These are phyloP conservation scores for Phaetusa simplex DNA, from an alignment of 2,113 vertebrate genomes.

Conservation along the genomic window DNA sequence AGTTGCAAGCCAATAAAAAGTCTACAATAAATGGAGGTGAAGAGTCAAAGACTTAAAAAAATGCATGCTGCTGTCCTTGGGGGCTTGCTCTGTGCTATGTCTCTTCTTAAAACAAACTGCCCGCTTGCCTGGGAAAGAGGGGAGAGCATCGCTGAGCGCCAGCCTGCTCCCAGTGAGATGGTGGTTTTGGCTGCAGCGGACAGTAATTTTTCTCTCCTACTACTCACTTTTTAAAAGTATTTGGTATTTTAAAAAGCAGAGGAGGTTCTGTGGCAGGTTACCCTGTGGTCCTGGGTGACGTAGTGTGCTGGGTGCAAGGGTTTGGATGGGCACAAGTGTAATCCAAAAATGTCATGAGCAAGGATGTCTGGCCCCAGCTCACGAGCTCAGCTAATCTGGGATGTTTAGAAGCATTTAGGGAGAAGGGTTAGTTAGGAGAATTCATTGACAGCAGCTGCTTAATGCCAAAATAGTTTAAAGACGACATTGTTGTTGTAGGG, in stretches of 20 bases:
- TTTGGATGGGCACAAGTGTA: too few species aligned
- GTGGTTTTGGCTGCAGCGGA: not conserved
- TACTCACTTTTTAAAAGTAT: not conserved
- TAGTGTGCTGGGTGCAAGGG: not conserved
- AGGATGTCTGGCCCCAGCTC: not conserved
- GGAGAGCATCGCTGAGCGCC: rapidly evolving
- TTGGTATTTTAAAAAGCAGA: not conserved
- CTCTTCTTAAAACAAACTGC: not conserved
- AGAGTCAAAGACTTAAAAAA: not conserved
- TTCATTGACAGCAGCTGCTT: not conserved
- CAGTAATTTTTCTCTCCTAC: not conserved
- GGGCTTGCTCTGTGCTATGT: not conserved
- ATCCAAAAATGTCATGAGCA: not conserved
- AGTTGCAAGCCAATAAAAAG: not conserved
- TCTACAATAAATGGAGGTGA: not conserved
- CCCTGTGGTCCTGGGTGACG: not conserved
- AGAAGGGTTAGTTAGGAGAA: not conserved
- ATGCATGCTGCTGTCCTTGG: not conserved
- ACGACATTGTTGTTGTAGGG: not conserved
- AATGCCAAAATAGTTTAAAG: not conserved
- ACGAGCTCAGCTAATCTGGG: not conserved
- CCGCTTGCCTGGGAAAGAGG: not conserved
- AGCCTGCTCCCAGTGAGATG: not conserved
- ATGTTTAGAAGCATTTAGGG: not conserved
- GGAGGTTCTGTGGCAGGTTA: not conserved